Conservation (phyloP, 2,113 vertebrate genomes). For the Pipra filicauda region DNA sequence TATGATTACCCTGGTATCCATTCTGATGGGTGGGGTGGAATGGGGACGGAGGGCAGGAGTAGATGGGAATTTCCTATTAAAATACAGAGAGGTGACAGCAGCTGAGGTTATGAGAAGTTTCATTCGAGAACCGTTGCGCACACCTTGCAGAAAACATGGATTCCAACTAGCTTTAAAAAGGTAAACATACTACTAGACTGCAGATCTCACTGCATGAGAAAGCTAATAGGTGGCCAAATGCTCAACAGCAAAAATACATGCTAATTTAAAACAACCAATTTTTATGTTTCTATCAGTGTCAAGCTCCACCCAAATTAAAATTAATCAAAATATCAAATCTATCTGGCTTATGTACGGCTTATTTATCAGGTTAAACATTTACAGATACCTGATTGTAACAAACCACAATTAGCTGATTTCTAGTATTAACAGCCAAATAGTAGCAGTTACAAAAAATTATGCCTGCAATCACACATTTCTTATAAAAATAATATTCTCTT, state of each 20-base stretch:
- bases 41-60: background rate
- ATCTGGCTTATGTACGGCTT: background rate
- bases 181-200: background rate
- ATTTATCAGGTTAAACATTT: background rate
- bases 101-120: slow-evolving; percentile 13
- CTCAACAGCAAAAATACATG: background rate
- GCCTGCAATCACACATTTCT: background rate
- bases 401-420: background rate
- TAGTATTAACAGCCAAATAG: background rate
- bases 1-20: slow-evolving; percentile 14
- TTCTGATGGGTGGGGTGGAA: slow-evolving; percentile 17
- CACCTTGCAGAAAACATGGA: background rate
- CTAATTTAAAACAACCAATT: background rate
- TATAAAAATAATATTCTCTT: background rate
- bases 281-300: background rate
- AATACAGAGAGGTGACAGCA: slow-evolving; percentile 43
- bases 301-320: background rate
- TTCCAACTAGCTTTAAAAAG: background rate
- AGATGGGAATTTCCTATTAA: slow-evolving; percentile 34
- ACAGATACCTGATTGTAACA: background rate
- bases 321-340: background rate
- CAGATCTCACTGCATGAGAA: background rate
- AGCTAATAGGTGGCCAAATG: background rate
- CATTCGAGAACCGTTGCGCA: background rate
- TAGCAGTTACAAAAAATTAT: background rate